Evolutionary conservation across 1,140 invertebrate genomes (phyloP), one percentile per base, ranked within the genome.

Genomic region (Calephelis virginiensis): DNA sequence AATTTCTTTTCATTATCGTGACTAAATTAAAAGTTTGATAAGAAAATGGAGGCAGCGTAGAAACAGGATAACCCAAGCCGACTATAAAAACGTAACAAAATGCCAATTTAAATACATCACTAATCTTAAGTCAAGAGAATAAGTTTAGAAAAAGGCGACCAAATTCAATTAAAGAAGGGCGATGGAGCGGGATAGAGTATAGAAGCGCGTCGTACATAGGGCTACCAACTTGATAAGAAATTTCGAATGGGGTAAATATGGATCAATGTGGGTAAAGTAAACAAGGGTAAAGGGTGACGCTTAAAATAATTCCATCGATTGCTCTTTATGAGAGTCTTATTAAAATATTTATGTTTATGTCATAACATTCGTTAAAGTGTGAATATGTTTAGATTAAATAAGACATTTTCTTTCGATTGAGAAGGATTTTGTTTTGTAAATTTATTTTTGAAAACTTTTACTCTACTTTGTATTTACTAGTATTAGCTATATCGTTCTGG

Each of bases 71-170:
- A 56, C 63, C 70, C 73, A 53, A 64, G 67, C 67, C 71, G 74
- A 78, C 79, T 82, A 72, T 78, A 80, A 83, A 83, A 86, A 83
- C 80, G 80, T 80, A 76, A 90, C 83, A 85, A 81, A 89, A 89
- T 73, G 76, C 76, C 81, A 82, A 87, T 86, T 87, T 87, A 86
- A 86, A 89, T 86, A 86, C 80, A 81, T 86, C 78, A 89, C 80
- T 90, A 88, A 88, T 88, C 85, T 90, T 83, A 82, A 88, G 81
- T 89, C 81, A 88, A 88, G 84, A 81, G 83, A 85, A 85, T 85
- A 82, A 87, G 81, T 85, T 85, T 81, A 83, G 82, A 83, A 82
- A 75, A 73, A 78, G 72, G 40, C 40, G 40, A 82, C 66, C 79
- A 85, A 78, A 82, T 53, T 17, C 14, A 53, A 53, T 53, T 53